phyloP scores from a whole-genome alignment of 2,113 vertebrate genomes.

The Crypturellus undulatus region DNA sequence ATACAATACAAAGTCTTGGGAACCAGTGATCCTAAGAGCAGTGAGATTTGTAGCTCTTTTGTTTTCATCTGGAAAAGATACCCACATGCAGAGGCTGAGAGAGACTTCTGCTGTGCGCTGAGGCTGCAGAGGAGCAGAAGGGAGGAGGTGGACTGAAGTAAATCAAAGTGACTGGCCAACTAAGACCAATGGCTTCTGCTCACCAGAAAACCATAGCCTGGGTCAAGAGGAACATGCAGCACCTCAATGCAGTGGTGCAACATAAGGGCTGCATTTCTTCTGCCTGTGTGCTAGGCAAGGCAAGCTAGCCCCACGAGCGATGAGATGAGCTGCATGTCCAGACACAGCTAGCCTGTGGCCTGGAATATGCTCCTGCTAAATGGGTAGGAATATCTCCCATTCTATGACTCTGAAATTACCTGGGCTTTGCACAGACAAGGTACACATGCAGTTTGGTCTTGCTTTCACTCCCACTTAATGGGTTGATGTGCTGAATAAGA shows the following conservation, averaged over 20 bases:
- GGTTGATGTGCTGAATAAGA: not conserved
- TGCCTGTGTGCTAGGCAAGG: not conserved
- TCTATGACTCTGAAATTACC: not conserved
- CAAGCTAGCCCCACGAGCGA: not conserved
- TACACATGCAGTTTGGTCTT: accelerated
- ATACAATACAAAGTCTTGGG: not conserved
- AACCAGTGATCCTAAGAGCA: accelerated
- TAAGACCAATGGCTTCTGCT: not conserved
- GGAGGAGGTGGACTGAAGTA: not conserved
- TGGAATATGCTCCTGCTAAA: not conserved
- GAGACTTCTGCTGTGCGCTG: not conserved
- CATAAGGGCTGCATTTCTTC: not conserved
- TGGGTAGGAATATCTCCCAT: not conserved
- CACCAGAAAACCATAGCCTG: not conserved
- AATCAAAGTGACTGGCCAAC: not conserved
- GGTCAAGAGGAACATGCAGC: not conserved
- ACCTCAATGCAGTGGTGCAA: not conserved
- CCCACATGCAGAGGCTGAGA: not conserved
- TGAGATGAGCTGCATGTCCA: not conserved
- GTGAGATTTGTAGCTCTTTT: not conserved
- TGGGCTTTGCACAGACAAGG: not conserved
- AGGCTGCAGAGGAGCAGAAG: not conserved
- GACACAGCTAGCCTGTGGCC: not conserved
- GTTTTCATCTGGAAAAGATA: not conserved
- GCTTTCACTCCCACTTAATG: not conserved